These are phyloP conservation scores for Halocynthia aurantium DNA, from an alignment of 23 tunicate species.

Conservation along the genomic window DNA sequence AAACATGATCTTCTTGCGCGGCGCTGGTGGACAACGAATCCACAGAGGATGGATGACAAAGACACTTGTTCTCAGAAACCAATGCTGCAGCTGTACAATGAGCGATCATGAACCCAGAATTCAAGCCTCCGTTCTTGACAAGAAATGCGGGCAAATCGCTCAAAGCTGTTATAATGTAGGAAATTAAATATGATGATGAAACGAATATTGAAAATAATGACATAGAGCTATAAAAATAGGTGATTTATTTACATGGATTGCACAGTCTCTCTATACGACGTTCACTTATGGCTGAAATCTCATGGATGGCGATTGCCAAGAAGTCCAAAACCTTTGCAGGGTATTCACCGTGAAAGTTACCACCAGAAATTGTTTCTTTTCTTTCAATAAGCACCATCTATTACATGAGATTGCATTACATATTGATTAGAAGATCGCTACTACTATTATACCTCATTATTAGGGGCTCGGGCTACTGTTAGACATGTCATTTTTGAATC, in stretches of 20 bases:
- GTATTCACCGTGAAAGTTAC: conserved; percentile 98
- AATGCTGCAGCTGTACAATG: conserved; percentile 95
- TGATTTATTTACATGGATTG: conserved; percentile 62
- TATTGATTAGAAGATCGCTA: background rate
- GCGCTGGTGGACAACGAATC: conserved; percentile 95
- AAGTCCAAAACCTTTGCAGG: conserved; percentile 93
- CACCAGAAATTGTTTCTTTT: conserved; percentile 83
- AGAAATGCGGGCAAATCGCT: conserved; percentile 82
- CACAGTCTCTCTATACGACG: conserved; percentile 86
- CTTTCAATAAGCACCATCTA: conserved; percentile 91
- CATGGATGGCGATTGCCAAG: conserved; percentile 93
- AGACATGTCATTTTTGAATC: no score
- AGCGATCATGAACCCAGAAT: conserved; percentile 89
- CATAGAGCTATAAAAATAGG: background rate
- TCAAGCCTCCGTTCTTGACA: conserved; percentile 87
- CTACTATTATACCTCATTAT: no score
- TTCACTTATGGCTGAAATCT: conserved; percentile 81
- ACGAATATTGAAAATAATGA: background rate
- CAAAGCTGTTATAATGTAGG: conserved; percentile 44
- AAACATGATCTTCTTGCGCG: conserved; percentile 97
- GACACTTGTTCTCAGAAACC: conserved; percentile 89
- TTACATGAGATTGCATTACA: background rate
- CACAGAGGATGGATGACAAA: conserved; percentile 87
- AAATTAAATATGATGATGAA: background rate
- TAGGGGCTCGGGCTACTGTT: no score